These are phyloP conservation scores for Sminthurides bifidus DNA, from an alignment of 1,140 invertebrate species.

Conservation along the genomic window DNA sequence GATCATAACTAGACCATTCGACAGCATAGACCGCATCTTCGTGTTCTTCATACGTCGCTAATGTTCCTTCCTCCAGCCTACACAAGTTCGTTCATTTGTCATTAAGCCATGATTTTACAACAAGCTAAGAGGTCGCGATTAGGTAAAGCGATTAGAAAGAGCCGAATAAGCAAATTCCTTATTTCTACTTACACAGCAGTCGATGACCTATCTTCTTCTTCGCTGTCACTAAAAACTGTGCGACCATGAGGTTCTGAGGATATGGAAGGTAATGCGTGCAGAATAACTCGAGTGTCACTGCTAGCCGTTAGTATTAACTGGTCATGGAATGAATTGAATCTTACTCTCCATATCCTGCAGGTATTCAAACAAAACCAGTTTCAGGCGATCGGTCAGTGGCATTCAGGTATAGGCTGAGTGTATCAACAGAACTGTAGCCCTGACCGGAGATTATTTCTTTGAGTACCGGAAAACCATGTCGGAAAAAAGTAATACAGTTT, in stretches of 20 bases:
- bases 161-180: neutral
- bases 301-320: slow-evolving; percentile 89
- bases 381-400: neutral
- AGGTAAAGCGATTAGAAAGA: neutral
- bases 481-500: neutral
- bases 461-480: slow-evolving; percentile 1
- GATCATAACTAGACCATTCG: slow-evolving; percentile 92
- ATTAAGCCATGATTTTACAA: too few species aligned
- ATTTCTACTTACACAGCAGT: slow-evolving; percentile 9
- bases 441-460: too few species aligned
- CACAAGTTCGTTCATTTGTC: too few species aligned
- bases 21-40: slow-evolving; percentile 96
- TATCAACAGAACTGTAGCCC: too few species aligned
- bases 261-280: slow-evolving; percentile 73
- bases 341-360: slow-evolving; percentile 74
- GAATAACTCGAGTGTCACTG: slow-evolving; percentile 81
- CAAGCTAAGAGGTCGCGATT: too few species aligned
- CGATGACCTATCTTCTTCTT: slow-evolving; percentile 40
- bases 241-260: slow-evolving; percentile 65
- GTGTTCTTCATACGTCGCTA: slow-evolving; percentile 87
- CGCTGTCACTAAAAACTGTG: slow-evolving; percentile 43
- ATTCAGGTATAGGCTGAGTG: too few species aligned
- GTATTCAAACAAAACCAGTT: slow-evolving; percentile 16
- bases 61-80: slow-evolving; percentile 54
- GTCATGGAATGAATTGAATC: slow-evolving; percentile 93